Evolutionary conservation across 1,140 invertebrate genomes (phyloP).

Genomic region (Agraylea sexmaculata): DNA sequence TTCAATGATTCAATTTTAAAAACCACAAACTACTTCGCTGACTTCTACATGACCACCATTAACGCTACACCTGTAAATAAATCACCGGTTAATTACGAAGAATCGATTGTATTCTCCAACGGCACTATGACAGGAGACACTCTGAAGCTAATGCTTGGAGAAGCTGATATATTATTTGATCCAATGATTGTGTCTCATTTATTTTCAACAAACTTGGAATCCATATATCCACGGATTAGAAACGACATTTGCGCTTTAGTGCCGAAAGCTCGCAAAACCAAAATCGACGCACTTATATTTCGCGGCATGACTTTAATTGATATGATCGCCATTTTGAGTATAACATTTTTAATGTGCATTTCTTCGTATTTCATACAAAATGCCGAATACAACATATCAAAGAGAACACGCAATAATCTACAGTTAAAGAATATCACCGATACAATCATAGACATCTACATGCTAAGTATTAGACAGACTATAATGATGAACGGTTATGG

Average conservation of each 20-base stretch:
- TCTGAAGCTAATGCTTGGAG: conserved; percentile 30
- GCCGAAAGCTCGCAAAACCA: conserved; percentile 26
- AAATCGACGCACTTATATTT: no score
- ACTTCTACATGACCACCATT: conserved; percentile 24
- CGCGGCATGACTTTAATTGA: background rate
- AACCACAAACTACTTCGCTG: no score
- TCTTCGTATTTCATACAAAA: background rate
- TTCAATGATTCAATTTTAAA: no score
- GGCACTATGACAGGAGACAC: conserved; percentile 33
- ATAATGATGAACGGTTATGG: background rate
- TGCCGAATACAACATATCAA: background rate
- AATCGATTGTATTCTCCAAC: conserved; percentile 30
- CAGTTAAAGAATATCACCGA: background rate
- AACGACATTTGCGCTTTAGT: conserved; percentile 32
- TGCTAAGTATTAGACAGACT: background rate
- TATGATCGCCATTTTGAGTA: background rate
- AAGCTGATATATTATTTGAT: conserved; percentile 31
- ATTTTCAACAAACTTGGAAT: conserved; percentile 34
- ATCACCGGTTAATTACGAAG: conserved; percentile 28
- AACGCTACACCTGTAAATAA: conserved; percentile 31
- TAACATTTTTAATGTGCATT: background rate
- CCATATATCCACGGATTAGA: conserved; percentile 29
- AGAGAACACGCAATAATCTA: background rate
- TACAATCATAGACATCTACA: background rate
- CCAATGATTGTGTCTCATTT: conserved; percentile 31